Base-by-base conservation (phyloP, 2,113 vertebrate species). In the Lathamus discolor region DNA sequence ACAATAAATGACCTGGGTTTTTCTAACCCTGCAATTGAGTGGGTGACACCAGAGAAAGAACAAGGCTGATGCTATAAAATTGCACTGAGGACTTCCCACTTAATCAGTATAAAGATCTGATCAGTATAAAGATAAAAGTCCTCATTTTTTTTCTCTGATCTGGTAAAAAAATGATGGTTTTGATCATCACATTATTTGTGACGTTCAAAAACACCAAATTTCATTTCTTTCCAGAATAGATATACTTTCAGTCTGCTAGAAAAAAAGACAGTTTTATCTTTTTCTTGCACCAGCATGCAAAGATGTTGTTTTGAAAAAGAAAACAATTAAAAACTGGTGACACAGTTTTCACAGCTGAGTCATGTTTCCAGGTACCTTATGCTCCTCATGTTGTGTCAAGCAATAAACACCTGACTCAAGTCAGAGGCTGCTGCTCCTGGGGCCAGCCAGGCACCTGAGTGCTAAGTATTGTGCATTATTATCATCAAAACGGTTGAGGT, bases 281-380 rank as follows among this genome's bases (percentile, higher is more conserved):
- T 80, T 77, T n/a, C 18, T 74, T 86, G 46, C 20, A 75, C n/a
- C 46, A 84, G 29, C 64, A 59, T 31, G 55, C 55, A 72, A 90
- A 93, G 62, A 69, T 31, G 39, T 83, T 88, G 57, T 86, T 83
- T 94, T 70, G 80, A 55, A 86, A 90, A 94, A 46, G 63, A 33
- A 88, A 93, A 86, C 69, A 81, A 90, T 93, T 95, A 83, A 93
- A 86, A 95, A 39, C 73, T 78, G 83, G 74, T 94, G 88, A 83
- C 55, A 67, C 68, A 33, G 6, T 70, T 44, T 80, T 93, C 91
- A 81, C 72, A 88, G 54, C 72, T 90, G 72, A 90, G 59, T 93
- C 92, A 93, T 4, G 0, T 86, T 90, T 52, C 41, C 59, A 51
- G 46, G 51, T 70, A 90, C 44, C 46, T 81, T 68, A 11, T 74